phyloP scores from a whole-genome alignment of 2,888 invertebrate genomes.

The Beris chalybata region DNA sequence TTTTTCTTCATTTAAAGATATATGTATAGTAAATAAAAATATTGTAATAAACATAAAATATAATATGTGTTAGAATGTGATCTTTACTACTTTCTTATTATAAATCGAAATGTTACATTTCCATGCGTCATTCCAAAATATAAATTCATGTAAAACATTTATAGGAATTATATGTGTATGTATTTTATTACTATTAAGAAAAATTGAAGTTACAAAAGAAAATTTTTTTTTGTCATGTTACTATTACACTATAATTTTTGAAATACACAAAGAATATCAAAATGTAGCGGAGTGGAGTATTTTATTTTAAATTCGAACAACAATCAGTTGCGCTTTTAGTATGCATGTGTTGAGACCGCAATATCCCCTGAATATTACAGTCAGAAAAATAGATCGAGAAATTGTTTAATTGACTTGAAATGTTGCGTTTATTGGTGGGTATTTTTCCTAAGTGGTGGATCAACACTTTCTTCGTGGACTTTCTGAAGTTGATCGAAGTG shows the following conservation, averaged over 20 bases:
- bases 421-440: too few relatives aligned
- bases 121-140: constrained; percentile 27
- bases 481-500: too few relatives aligned
- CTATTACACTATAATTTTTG: constrained; percentile 26
- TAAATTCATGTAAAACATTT: constrained; percentile 9
- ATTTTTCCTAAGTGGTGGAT: too few relatives aligned
- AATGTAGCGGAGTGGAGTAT: too few relatives aligned
- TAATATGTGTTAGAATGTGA: constrained; percentile 21
- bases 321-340: too few relatives aligned
- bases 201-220: constrained; percentile 13
- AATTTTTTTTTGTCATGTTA: constrained; percentile 27
- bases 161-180: constrained; percentile 7
- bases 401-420: too few relatives aligned
- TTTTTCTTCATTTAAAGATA: not conserved
- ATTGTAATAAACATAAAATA: constrained; percentile 10
- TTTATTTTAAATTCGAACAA: too few relatives aligned
- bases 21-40: not conserved
- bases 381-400: too few relatives aligned
- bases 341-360: too few relatives aligned
- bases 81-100: constrained; percentile 16
- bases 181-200: constrained; percentile 23
- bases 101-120: constrained; percentile 20
- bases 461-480: too few relatives aligned
- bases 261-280: constrained; percentile 22
- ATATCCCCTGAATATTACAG: too few relatives aligned